Conservation (phyloP, 1,140 invertebrate species). For the Agrypnia vestita region DNA sequence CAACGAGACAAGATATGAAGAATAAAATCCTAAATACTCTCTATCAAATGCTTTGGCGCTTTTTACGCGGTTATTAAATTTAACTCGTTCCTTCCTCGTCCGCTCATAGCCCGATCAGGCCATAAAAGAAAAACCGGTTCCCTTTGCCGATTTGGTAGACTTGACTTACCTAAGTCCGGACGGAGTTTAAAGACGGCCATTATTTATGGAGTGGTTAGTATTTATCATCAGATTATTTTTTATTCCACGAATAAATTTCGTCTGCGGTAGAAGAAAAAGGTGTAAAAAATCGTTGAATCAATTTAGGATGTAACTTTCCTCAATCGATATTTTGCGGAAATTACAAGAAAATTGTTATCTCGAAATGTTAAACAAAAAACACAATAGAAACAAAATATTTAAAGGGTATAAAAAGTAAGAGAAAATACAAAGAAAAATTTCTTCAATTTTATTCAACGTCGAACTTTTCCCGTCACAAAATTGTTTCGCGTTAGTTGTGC, state of each 20-base stretch:
- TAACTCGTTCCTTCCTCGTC: background rate
- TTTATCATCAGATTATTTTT: slow-evolving; percentile 19
- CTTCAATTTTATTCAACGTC: too few relatives aligned
- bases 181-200: background rate
- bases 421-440: too few relatives aligned
- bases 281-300: background rate
- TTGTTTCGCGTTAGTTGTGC: too few relatives aligned
- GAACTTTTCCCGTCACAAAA: too few relatives aligned
- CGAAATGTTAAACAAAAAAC: too few relatives aligned
- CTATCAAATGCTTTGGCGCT: background rate
- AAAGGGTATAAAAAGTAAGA: too few relatives aligned
- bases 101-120: background rate
- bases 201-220: slow-evolving; percentile 28
- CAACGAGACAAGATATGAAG: slow-evolving; percentile 10
- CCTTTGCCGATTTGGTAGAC: slow-evolving; percentile 12
- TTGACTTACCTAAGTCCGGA: slow-evolving; percentile 13
- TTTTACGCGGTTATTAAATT: slow-evolving; percentile 5
- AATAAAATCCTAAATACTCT: background rate
- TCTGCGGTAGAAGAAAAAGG: background rate
- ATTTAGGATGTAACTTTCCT: background rate
- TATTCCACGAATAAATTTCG: background rate
- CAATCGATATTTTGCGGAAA: too few relatives aligned
- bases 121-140: slow-evolving; percentile 30
- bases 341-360: too few relatives aligned
- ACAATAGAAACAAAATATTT: too few relatives aligned